Base-by-base conservation (phyloP, 2,113 vertebrate genomes). In the Octodon degus region DNA sequence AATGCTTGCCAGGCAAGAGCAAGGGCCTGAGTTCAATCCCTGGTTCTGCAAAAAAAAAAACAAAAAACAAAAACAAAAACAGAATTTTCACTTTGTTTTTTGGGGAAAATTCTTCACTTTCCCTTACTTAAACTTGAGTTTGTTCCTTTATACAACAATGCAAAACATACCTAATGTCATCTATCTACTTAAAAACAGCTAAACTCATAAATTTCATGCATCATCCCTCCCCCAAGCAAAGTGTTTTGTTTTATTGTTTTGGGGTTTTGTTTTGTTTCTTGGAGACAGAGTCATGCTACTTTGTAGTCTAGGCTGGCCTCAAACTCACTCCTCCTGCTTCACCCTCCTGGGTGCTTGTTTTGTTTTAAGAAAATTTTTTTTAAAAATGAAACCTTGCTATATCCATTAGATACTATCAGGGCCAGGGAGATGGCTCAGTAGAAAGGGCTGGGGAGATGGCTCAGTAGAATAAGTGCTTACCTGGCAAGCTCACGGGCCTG, bases 91-190 rank as follows among this genome's bases (percentile, higher is more conserved):
- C 55, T 50, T 91, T 37, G n/a, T 37, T 82, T 91, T 83, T 27
- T 13, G 13, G 65, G 13, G 2, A 8, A 5, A 50, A 30, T 4
- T 16, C 24, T 65, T 85, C 20, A 80, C 17, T 90, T 89, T 55
- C 43, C 27, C 17, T 74, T 90, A 55, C 47, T 81, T 93, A 63
- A 86, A 93, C 63, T 58, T 58, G 11, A 90, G 55, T 86, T 12
- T 24, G 70, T 90, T 93, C 34, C 74, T 89, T 93, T 60, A 93
- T 7, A 72, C 5, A 58, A 95, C n/a, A 72, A 37, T 40, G 70
- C 11, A 24, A 72, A 72, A 72, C 79, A 11, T 68, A 77, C 6
- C 32, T 88, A 90, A 40, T 65, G n/a, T 55, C 70, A 89, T 20
- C 34, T 14, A 72, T 20, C n/a, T 72, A 70, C 67, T n/a, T 70